Conservation (phyloP, 2,797 vertebrate species). For the Xiphorhynchus erythropygius region DNA sequence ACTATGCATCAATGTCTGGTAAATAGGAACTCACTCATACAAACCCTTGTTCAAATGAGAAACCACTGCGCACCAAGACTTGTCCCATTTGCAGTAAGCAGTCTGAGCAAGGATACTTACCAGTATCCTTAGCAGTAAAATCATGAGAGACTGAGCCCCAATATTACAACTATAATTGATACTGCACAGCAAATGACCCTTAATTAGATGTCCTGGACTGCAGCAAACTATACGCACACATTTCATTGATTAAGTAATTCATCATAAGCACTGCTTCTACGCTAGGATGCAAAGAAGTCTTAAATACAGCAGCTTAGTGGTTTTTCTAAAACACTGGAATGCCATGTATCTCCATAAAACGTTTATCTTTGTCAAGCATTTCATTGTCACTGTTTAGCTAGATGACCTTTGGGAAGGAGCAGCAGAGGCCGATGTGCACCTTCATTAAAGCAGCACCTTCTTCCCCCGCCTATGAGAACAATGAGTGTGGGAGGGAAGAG, state of each 20-base stretch:
- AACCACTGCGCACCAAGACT: neutral
- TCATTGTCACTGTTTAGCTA: neutral
- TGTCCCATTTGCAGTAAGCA: neutral
- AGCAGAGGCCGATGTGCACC: neutral
- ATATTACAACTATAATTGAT: neutral
- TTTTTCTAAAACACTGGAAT: neutral
- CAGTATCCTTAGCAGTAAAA: neutral
- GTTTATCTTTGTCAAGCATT: neutral
- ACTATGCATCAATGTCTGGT: neutral
- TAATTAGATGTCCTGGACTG: neutral
- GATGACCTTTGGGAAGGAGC: slow-evolving; percentile 22
- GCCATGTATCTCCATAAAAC: neutral
- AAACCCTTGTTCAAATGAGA: neutral
- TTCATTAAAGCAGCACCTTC: neutral
- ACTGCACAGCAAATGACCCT: neutral
- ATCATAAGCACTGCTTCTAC: neutral
- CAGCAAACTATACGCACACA: neutral
- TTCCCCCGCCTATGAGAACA: neutral
- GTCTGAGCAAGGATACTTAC: neutral
- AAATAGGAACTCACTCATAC: neutral
- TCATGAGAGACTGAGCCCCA: neutral
- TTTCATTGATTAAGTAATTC: neutral
- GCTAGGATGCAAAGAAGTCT: neutral
- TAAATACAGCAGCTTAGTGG: neutral
- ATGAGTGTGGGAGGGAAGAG: neutral